Conservation (phyloP, 2,888 invertebrate genomes). For the Oxyscelio sp. region DNA sequence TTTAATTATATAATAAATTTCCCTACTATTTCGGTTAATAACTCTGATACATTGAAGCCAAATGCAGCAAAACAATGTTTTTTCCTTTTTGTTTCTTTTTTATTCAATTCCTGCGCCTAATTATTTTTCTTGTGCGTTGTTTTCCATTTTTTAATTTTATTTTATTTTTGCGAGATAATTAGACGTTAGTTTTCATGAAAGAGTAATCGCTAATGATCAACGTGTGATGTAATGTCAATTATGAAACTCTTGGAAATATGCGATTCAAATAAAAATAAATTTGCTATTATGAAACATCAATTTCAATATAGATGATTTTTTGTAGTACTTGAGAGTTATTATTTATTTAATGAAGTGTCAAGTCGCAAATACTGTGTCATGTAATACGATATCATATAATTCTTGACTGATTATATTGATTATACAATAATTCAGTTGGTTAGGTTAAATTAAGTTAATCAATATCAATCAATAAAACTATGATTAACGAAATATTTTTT, state of each 20-base stretch:
- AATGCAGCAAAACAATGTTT: neutral
- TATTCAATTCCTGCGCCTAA: neutral
- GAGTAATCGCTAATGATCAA: slow-evolving; percentile 57
- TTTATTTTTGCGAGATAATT: slow-evolving; percentile 55
- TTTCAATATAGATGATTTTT: slow-evolving; percentile 51
- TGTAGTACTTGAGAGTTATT: no score
- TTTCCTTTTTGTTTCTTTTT: no score
- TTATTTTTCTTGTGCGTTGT: slow-evolving; percentile 24
- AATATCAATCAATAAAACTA: no score
- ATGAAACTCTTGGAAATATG: slow-evolving; percentile 59
- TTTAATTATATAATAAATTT: no score
- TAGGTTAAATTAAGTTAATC: no score
- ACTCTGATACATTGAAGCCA: slow-evolving; percentile 18
- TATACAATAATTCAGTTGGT: no score
- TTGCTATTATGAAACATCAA: slow-evolving; percentile 60
- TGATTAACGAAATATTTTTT: no score
- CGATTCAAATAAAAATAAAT: slow-evolving; percentile 49
- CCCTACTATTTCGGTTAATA: slow-evolving; percentile 4
- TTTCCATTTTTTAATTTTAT: slow-evolving; percentile 53
- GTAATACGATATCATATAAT: no score
- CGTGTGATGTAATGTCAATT: slow-evolving; percentile 60
- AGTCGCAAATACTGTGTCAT: no score
- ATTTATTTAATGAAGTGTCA: no score
- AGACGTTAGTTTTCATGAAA: slow-evolving; percentile 53
- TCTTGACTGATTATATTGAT: no score